Evolutionary conservation across 1,140 invertebrate species (phyloP).

Genomic region (Hylaeus anthracinus): DNA sequence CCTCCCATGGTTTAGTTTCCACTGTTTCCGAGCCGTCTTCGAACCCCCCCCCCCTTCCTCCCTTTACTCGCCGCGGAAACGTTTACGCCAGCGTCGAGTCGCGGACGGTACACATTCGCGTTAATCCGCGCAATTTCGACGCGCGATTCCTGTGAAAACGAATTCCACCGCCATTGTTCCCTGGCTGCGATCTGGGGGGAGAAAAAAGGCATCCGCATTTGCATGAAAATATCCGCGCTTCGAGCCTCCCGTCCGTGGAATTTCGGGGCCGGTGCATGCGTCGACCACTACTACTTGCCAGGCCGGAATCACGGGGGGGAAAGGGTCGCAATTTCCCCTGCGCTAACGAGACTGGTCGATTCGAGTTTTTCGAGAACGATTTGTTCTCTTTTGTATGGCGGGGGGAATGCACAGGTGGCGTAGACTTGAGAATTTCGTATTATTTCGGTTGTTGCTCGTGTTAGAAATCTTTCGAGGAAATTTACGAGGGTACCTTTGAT

Average conservation of each 20-base stretch:
- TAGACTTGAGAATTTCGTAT: no score
- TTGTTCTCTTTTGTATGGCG: no score
- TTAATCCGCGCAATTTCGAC: conserved; percentile 62
- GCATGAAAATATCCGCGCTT: conserved; percentile 59
- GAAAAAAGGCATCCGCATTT: conserved; percentile 47
- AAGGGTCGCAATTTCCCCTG: no score
- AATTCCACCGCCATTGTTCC: conserved; percentile 57
- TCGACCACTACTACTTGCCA: neutral
- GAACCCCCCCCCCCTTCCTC: neutral
- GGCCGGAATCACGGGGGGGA: neutral
- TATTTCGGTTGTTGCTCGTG: no score
- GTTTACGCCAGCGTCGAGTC: conserved; percentile 39
- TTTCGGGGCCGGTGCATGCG: conserved; percentile 12
- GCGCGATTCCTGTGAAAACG: conserved; percentile 51
- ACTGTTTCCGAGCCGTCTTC: neutral
- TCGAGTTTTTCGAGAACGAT: no score
- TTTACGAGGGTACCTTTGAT: no score
- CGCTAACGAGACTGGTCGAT: no score
- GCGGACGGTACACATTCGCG: conserved; percentile 6
- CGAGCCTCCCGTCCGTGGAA: conserved; percentile 20
- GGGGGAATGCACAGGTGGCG: no score
- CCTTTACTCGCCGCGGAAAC: conserved; percentile 34
- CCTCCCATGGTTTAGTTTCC: no score
- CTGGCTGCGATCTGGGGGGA: neutral
- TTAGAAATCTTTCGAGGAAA: no score